Evolutionary conservation across 2,888 invertebrate species (phyloP).

Genomic region (Monopis laevigella): DNA sequence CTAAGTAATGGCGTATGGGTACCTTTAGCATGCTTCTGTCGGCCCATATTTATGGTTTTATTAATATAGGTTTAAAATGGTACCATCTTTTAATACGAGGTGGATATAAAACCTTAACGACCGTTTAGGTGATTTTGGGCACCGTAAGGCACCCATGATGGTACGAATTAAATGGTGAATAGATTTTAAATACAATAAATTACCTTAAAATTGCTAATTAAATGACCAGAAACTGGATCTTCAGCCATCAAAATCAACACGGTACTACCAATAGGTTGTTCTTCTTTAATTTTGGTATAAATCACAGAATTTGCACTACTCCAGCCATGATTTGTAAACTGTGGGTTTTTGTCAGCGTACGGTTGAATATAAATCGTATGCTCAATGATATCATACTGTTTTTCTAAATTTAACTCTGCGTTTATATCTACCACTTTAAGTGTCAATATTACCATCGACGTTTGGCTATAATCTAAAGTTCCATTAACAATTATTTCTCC

Average conservation of each 20-base stretch:
- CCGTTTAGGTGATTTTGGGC: no score
- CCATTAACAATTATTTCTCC: conserved; percentile 76
- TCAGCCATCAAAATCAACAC: conserved; percentile 74
- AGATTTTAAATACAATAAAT: no score
- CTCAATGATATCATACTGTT: conserved; percentile 72
- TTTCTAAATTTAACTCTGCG: conserved; percentile 71
- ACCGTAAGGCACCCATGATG: no score
- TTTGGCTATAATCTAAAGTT: conserved; percentile 75
- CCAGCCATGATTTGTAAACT: conserved; percentile 79
- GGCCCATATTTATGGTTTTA: no score
- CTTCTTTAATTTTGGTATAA: conserved; percentile 75
- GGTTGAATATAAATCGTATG: conserved; percentile 83
- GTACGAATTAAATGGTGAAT: no score
- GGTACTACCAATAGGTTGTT: conserved; percentile 78
- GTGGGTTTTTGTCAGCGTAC: conserved; percentile 78
- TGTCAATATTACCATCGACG: conserved; percentile 78
- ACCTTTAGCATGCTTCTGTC: no score
- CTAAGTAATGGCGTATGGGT: no score
- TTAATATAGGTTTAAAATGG: no score
- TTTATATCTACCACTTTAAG: conserved; percentile 76
- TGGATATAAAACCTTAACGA: no score
- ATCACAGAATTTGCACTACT: conserved; percentile 74
- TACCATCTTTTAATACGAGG: no score
- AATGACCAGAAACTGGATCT: conserved; percentile 73
- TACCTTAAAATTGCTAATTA: conserved; percentile 69